Evolutionary conservation across 2,113 vertebrate genomes (phyloP), one percentile per base, ranked within the genome.

Genomic region (Menidia beryllina): DNA sequence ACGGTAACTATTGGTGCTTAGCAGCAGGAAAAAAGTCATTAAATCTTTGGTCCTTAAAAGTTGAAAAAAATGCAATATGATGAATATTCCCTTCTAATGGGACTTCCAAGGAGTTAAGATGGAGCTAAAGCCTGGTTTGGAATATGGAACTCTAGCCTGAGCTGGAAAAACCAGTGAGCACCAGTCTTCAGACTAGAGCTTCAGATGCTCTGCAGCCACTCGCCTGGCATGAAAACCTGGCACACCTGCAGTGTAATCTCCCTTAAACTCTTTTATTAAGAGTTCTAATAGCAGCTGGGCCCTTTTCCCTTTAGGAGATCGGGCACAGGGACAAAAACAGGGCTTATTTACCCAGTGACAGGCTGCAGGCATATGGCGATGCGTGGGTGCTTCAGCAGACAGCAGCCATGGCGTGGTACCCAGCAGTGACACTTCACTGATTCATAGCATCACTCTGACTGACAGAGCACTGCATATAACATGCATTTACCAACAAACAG

Each of bases 211-310:
- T 71, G 75, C 70, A 84, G 81, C 75, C 72, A 77, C 84, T 75
- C 87, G 61, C 80, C 41, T 86, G 59, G 86, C 77, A 81, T 8
- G 12, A 71, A 83, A 64, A 73, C 61, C 81, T 84, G 85, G 79
- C 86, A 86, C 75, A 91, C 80, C 79, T 87, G 76, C 64, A 39
- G 77, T 21, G 39, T 92, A 89, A 92, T 91, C 88, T 79, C 63
- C 83, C 77, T 81, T 85, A 81, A 92, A 91, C 19, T 62, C 82
- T 86, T 89, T 90, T 90, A 92, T 92, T 91, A 92, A 84, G 84
- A 85, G 81, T 76, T 88, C 59, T 88, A 90, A 91, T 91, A 91
- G 85, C 79, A 50, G 73, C 72, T 84, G 47, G 50, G 79, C 66
- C 74, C 87, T 84, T 72, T 53, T 74, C 76, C 65, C 83, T 89